These are phyloP conservation scores for Allochrocebus solatus DNA, from an alignment of 2,797 vertebrate genomes.

Conservation along the genomic window DNA sequence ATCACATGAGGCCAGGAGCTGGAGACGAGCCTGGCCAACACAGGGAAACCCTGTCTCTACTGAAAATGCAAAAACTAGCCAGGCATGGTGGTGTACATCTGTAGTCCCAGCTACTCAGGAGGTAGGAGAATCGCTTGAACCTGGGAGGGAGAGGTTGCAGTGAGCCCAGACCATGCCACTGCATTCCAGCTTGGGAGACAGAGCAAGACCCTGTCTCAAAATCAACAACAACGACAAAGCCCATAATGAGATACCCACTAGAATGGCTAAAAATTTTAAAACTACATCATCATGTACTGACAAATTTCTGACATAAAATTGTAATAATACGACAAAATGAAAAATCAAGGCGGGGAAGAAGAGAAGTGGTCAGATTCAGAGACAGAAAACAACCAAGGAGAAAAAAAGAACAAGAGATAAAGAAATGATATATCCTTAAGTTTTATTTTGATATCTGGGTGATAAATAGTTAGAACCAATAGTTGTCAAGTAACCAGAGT, in stretches of 20 bases:
- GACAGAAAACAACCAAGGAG: not conserved
- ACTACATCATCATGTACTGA: not conserved
- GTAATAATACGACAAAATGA: not conserved
- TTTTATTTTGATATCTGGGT: no score
- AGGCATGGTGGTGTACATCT: not conserved
- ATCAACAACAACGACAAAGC: not conserved
- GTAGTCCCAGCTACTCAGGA: not conserved
- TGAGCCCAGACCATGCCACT: not conserved
- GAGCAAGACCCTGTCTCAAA: not conserved
- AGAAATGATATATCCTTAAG: not conserved
- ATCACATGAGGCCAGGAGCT: not conserved
- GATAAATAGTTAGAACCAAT: no score
- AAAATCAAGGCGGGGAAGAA: not conserved
- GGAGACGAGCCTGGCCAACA: not conserved
- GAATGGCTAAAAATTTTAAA: conserved; percentile 36
- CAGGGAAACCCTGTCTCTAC: not conserved
- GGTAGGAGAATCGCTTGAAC: not conserved
- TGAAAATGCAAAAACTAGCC: not conserved
- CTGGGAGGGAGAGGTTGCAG: not conserved
- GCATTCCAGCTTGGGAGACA: not conserved
- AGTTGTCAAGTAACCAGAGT: no score
- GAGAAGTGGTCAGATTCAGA: not conserved
- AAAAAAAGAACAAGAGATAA: not conserved
- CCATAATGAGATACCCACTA: not conserved
- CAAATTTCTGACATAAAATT: conserved; percentile 24